Evolutionary conservation across 2,888 invertebrate species (phyloP).

Genomic region (Euspilapteryx auroguttella): DNA sequence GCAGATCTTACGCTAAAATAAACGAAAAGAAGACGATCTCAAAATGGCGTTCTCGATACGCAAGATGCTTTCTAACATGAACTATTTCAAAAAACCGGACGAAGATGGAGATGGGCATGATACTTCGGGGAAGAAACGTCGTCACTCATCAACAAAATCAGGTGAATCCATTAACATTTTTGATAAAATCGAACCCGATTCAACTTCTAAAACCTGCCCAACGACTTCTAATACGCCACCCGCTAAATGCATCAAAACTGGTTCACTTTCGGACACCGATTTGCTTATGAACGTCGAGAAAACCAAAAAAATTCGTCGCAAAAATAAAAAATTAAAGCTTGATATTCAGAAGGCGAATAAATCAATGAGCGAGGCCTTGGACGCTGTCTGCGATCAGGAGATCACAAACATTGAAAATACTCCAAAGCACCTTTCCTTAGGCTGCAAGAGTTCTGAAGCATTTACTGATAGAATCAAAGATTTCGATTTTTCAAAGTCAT

Average conservation of each 20-base stretch:
- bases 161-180: slow-evolving; percentile 14
- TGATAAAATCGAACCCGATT: slow-evolving; percentile 30
- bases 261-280: slow-evolving; percentile 39
- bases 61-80: slow-evolving; percentile 45
- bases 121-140: slow-evolving; percentile 6
- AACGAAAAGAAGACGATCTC: too few relatives aligned
- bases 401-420: slow-evolving; percentile 42
- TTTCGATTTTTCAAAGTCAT: slow-evolving; percentile 35
- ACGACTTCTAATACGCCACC: slow-evolving; percentile 22
- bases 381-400: slow-evolving; percentile 9
- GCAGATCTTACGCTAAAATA: too few relatives aligned
- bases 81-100: slow-evolving; percentile 37
- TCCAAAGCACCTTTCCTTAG: slow-evolving; percentile 33
- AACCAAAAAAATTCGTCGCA: slow-evolving; percentile 16
- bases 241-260: slow-evolving; percentile 28
- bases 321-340: slow-evolving; percentile 27
- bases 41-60: slow-evolving; percentile 47
- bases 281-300: too few relatives aligned
- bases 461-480: slow-evolving; percentile 26
- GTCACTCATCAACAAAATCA: slow-evolving; percentile 8
- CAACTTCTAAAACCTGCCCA: slow-evolving; percentile 23
- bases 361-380: slow-evolving; percentile 20
- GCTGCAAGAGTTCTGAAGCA: slow-evolving; percentile 26
- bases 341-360: slow-evolving; percentile 35
- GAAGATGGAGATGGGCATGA: slow-evolving; percentile 12